Conservation (phyloP, 2,113 vertebrate genomes). For the Cepphus grylle region DNA sequence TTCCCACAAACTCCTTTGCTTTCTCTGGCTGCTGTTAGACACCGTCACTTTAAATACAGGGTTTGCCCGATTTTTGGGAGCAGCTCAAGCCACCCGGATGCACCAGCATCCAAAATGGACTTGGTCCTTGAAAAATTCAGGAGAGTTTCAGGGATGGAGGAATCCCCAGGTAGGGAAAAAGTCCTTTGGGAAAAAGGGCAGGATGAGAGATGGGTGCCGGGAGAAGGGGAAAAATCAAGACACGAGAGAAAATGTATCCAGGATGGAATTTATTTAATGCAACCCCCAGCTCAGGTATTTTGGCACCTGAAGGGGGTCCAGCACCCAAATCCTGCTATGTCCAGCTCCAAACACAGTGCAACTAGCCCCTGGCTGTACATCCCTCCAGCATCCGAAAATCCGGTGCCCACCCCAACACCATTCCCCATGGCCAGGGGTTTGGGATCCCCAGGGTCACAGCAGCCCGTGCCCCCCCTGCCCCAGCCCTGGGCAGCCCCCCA, state of each 20-base stretch:
- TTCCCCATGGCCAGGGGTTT: accelerated
- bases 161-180: accelerated
- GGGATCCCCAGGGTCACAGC: not conserved
- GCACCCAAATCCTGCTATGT: not conserved
- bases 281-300: not conserved
- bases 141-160: not conserved
- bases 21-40: not conserved
- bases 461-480: not conserved
- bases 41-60: not conserved
- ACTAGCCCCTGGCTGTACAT: not conserved
- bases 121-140: not conserved
- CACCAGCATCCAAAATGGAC: not conserved
- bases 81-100: not conserved
- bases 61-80: not conserved
- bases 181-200: not conserved
- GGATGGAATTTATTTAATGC: not conserved
- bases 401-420: accelerated
- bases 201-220: not conserved
- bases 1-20: not conserved
- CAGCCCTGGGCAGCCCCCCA: not conserved
- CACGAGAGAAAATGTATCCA: not conserved
- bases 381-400: accelerated
- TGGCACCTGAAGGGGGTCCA: not conserved
- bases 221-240: not conserved
- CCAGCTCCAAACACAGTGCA: not conserved